Evolutionary conservation across 1,140 invertebrate genomes (phyloP), one percentile per base, ranked within the genome.

Genomic region (Drosophila punjabiensis): DNA sequence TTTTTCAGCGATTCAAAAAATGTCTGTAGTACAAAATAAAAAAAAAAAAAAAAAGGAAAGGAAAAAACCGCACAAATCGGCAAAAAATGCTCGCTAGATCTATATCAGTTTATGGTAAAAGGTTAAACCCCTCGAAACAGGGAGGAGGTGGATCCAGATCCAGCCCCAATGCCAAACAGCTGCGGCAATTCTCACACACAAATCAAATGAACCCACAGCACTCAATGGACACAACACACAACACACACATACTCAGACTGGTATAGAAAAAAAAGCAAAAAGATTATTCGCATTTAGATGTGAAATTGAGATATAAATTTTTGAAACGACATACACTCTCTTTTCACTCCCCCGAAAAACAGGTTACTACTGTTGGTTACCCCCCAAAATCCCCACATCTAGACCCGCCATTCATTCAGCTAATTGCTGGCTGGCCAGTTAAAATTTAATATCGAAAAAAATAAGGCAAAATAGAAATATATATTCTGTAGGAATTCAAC

Each of bases 301-400:
- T 90, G 87, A 91, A 91, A 90, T 90, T 82, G 86, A 90, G 86
- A 90, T 90, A 90, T 90, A 90, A 90, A 90, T 90, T 90, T 85
- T 90, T 91, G 73, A 90, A 90, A 91, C 87, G 86, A 81, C 82
- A 90, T 70, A 69, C 65, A 63, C 59, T 61, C 58, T 45, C 32
- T 20, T 64, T 63, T 66, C 43, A 28, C 35, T 64, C 35, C 33
- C 67, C 64, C 68, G 18, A 67, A 67, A 69, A 71, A 71, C 68
- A 56, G 68, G 68, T 71, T 71, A 69, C 64, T 47, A 45, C 30
- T 56, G 39, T 56, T 16, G 20, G 43, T 16, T 13, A 45, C 62
- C 5, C n/a, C 59, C 39, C 41, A 37, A 35, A 35, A 20, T 8
- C 33, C 18, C 32, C 58, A 35, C n/a, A 10, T 3, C 9, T 37